Conservation (phyloP, 1,140 invertebrate species). For the Leptonema lineaticorne region DNA sequence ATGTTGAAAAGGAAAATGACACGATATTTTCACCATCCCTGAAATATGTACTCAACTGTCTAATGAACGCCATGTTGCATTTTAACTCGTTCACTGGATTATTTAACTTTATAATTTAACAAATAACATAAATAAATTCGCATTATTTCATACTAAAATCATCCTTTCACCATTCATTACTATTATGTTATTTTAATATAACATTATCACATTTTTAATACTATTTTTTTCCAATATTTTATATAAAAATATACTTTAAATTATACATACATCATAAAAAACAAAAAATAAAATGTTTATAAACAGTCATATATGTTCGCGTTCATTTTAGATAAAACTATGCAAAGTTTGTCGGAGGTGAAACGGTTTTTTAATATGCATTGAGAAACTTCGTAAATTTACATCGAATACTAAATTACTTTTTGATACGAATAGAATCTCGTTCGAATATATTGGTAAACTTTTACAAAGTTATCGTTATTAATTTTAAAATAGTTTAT, state of each 20-base stretch:
- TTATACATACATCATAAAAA: not conserved
- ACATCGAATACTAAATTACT: conserved; percentile 23
- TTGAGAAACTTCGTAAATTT: conserved; percentile 19
- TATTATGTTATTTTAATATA: too few species aligned
- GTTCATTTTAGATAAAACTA: not conserved
- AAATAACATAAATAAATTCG: too few species aligned
- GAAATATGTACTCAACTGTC: not conserved
- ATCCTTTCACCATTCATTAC: too few species aligned
- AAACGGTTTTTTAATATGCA: conserved; percentile 22
- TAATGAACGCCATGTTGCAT: too few species aligned
- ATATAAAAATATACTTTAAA: not conserved
- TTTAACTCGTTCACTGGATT: too few species aligned
- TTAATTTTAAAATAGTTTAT: conserved; percentile 24
- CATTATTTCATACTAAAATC: too few species aligned
- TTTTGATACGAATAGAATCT: conserved; percentile 26
- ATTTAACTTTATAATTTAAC: too few species aligned
- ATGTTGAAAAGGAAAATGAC: not conserved
- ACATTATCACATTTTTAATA: not conserved
- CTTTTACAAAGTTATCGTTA: conserved; percentile 10
- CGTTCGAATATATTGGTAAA: conserved; percentile 20
- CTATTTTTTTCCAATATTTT: not conserved
- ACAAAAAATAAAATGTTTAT: not conserved
- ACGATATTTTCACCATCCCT: not conserved
- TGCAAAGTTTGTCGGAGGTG: not conserved
- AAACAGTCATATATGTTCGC: too few species aligned